Conservation (phyloP, 64 coral and sea anemone genomes). For the Platygyra sinensis region DNA sequence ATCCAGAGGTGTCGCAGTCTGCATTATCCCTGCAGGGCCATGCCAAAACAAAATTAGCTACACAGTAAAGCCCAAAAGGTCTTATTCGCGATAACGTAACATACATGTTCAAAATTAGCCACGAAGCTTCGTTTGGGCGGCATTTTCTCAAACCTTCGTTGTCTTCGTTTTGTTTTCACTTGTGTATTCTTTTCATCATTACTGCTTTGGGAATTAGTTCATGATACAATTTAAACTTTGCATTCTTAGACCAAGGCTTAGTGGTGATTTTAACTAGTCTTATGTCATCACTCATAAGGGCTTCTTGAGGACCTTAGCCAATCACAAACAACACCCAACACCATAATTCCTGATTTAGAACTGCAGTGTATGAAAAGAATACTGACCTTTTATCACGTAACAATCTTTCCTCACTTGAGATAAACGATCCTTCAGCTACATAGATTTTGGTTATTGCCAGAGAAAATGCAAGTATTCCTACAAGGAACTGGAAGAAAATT, state of each 20-base stretch:
- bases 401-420: constrained; percentile 1
- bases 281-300: too few relatives aligned
- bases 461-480: constrained; percentile 31
- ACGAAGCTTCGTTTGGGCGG: too few relatives aligned
- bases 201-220: too few relatives aligned
- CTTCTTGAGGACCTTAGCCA: background rate
- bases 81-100: too few relatives aligned
- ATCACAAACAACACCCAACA: background rate
- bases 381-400: background rate
- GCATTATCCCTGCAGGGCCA: background rate
- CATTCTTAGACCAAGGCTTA: too few relatives aligned
- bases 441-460: constrained; percentile 44
- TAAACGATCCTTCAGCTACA: constrained; percentile 30
- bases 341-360: background rate
- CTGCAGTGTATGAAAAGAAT: background rate
- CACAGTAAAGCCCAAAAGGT: too few relatives aligned
- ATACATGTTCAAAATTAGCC: too few relatives aligned
- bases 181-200: too few relatives aligned
- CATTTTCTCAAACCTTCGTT: too few relatives aligned
- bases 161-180: too few relatives aligned
- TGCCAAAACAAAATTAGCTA: background rate
- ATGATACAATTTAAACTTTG: background rate
- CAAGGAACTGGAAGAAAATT: constrained; percentile 40
- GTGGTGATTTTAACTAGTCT: too few relatives aligned
- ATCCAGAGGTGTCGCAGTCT: background rate